Evolutionary conservation across 2,113 vertebrate genomes (phyloP).

Genomic region (Columba livia): DNA sequence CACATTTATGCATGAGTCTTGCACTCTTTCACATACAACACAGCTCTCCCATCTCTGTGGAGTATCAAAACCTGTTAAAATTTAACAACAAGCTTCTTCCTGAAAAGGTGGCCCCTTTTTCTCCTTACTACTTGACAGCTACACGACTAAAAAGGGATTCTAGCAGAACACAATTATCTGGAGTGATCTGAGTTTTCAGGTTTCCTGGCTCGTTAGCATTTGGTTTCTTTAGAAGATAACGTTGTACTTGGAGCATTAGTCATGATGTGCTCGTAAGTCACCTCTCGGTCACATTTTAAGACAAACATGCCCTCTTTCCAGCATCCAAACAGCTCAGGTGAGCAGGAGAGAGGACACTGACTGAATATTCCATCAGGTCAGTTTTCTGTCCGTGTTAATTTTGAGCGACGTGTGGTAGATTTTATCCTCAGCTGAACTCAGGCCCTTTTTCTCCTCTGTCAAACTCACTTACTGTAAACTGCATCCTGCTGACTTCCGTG

Average conservation of each 20-base stretch:
- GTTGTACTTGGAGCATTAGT: neutral
- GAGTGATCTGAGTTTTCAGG: neutral
- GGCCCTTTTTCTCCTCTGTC: conserved; percentile 23
- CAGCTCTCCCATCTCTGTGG: neutral
- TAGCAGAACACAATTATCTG: neutral
- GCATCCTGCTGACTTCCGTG: neutral
- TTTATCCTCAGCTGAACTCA: conserved; percentile 37
- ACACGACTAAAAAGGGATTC: rapidly evolving
- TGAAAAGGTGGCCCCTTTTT: neutral
- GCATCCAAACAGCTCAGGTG: neutral
- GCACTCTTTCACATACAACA: neutral
- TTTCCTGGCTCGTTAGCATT: neutral
- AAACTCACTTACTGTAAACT: conserved; percentile 9
- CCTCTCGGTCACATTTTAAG: neutral
- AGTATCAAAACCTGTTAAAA: neutral
- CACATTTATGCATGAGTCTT: neutral
- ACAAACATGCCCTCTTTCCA: neutral
- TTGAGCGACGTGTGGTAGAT: neutral
- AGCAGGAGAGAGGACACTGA: neutral
- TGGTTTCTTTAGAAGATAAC: neutral
- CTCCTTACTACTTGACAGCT: neutral
- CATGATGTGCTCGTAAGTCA: neutral
- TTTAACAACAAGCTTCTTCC: neutral
- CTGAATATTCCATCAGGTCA: neutral
- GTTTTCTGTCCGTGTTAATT: neutral